Percentiles rank a stretch among this genome's conserved stretches.
Conservation (phyloP, 2,797 vertebrate species). For the Synaphobranchus kaupii region DNA sequence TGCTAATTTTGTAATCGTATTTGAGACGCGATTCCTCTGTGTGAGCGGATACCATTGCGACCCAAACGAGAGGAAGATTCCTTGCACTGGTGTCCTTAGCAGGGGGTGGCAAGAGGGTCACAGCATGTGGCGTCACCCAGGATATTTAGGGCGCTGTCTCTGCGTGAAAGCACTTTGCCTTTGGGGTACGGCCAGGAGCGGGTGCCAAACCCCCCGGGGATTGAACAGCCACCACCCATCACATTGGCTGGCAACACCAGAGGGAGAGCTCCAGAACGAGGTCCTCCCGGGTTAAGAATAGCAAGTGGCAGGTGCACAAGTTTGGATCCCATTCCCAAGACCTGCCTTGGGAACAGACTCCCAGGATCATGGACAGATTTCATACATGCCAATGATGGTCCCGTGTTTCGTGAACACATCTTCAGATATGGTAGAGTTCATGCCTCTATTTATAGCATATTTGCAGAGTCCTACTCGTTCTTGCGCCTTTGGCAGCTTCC, state of each 20-base stretch:
- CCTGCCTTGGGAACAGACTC: neutral
- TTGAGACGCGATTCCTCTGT: neutral
- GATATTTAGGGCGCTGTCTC: conserved; percentile 15
- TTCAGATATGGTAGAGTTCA: neutral
- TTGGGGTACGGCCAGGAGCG: neutral
- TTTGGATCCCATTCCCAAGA: neutral
- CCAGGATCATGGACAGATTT: neutral
- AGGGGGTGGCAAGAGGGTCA: neutral
- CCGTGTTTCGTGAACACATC: neutral
- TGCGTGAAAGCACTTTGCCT: neutral
- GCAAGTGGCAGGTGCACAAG: conserved; percentile 4
- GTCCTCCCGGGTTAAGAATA: conserved; percentile 16
- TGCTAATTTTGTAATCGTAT: neutral
- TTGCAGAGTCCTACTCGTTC: neutral
- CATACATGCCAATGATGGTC: neutral
- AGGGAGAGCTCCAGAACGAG: neutral
- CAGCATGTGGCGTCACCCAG: neutral
- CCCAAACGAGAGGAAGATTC: neutral
- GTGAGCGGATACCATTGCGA: neutral
- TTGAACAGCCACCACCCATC: neutral
- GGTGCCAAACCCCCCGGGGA: neutral
- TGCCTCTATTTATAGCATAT: neutral
- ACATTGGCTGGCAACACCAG: neutral
- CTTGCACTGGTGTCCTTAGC: neutral
- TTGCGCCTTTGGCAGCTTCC: neutral